Evolutionary conservation across 2,888 invertebrate genomes (phyloP), one percentile per base, ranked within the genome.

Genomic region (Crocallis elinguaria): DNA sequence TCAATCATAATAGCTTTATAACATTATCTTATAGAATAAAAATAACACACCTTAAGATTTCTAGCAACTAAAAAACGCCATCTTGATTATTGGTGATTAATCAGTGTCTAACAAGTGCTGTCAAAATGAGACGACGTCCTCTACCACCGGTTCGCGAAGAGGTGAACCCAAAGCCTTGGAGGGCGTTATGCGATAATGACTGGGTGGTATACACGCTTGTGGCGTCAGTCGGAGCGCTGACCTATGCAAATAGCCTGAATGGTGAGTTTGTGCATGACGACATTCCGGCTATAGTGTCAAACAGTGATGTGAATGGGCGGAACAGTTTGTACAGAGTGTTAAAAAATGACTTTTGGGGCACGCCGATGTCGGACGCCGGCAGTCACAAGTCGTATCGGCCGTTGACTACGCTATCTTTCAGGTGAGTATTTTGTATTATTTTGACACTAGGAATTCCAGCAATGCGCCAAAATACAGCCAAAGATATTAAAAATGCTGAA

Each of bases 261-360:
- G 96, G 96, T 37, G 96, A 97, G 79, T 96, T 97, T 77, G 96
- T 97, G 60, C 97, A 97, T 87, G 97, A 97, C 77, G 97, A 97
- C 80, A 94, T 97, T 64, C 96, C 96, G 51, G 97, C 97, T 25
- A 94, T 97, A 66, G 94, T 95, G 73, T 92, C 94, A 60, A 97
- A 97, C 83, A 93, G 94, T 73, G 97, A 97, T 83, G 97, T 97
- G 60, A 92, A 94, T 39, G 96, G 95, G 0, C 89, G 92, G 44
- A 94, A 93, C 58, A 86, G 94, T 21, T 81, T 95, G 68, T 75
- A 88, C 59, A 92, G 93, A 69, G 91, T 95, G 68, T 94, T 96
- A 74, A 88, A 91, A 69, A 95, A 96, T 80, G 97, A 97, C 85
- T 97, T 97, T 82, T 97, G 97, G 97, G 97, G 97, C n/a, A 95